These are phyloP conservation scores for Drosophila flavopinicola DNA, from an alignment of 2,888 invertebrate genomes.

Conservation along the genomic window DNA sequence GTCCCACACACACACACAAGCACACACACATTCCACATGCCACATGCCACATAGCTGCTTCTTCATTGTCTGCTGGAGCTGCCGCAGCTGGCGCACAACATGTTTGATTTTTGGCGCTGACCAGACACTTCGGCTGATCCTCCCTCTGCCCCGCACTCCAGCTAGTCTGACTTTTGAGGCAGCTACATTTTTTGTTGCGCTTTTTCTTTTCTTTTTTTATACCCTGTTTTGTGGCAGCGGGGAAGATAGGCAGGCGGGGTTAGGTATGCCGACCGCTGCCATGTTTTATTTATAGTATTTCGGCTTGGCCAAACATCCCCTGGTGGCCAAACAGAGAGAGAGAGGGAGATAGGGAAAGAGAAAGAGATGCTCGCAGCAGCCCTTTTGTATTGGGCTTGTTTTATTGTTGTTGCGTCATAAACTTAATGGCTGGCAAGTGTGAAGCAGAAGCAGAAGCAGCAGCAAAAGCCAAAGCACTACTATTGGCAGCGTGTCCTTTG, in stretches of 20 bases:
- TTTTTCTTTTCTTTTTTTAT: conserved; percentile 24
- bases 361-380: conserved; percentile 36
- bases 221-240: too few species aligned
- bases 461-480: conserved; percentile 29
- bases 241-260: background rate
- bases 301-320: conserved; percentile 67
- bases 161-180: conserved; percentile 54
- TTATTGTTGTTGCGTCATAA: conserved; percentile 79
- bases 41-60: conserved; percentile 37
- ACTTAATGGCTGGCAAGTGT: conserved; percentile 78
- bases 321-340: conserved; percentile 68
- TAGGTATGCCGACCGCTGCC: conserved; percentile 47
- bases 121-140: conserved; percentile 48
- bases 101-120: conserved; percentile 65
- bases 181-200: conserved; percentile 46
- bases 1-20: conserved; percentile 31
- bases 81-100: conserved; percentile 62
- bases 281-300: conserved; percentile 76
- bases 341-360: conserved; percentile 27
- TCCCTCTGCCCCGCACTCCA: background rate
- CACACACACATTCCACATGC: conserved; percentile 17
- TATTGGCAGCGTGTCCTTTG: conserved; percentile 45
- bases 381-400: conserved; percentile 63
- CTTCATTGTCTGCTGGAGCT: conserved; percentile 61
- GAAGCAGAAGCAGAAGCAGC: conserved; percentile 48